Percentiles rank a stretch among this genome's conserved stretches.
Evolutionary conservation across 2,888 invertebrate genomes (phyloP).

Genomic region (Agriotes lineatus): DNA sequence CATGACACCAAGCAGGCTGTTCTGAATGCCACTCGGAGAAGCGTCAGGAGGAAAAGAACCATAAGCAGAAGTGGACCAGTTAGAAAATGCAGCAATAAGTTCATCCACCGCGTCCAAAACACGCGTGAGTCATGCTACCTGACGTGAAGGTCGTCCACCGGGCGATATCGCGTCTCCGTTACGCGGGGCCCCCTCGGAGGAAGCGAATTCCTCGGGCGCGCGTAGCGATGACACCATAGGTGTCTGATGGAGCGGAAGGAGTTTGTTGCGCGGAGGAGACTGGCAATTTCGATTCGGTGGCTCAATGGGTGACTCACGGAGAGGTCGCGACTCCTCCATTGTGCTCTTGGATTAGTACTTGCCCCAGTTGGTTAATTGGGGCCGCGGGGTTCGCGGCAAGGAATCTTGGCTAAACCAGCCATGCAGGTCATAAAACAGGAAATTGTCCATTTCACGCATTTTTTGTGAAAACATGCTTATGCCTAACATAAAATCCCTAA

Average conservation of each 20-base stretch:
- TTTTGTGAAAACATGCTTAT: too few relatives aligned
- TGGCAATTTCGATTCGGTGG: constrained; percentile 18
- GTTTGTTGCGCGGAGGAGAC: constrained; percentile 11
- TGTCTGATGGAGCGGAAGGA: constrained; percentile 24
- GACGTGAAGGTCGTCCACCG: constrained; percentile 15
- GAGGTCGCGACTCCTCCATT: constrained; percentile 22
- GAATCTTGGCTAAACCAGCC: too few relatives aligned
- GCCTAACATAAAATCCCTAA: too few relatives aligned
- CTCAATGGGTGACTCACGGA: constrained; percentile 8
- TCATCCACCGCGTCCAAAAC: constrained; percentile 10
- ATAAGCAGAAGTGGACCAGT: too few relatives aligned
- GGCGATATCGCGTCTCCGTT: constrained; percentile 14
- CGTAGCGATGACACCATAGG: constrained; percentile 21
- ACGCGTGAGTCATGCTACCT: constrained; percentile 11
- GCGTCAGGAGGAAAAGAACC: too few relatives aligned
- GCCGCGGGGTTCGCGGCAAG: too few relatives aligned
- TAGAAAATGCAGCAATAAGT: neutral
- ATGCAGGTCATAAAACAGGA: too few relatives aligned
- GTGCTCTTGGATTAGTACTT: constrained; percentile 12
- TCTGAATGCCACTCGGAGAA: too few relatives aligned
- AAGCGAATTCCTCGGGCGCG: constrained; percentile 16
- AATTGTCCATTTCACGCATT: too few relatives aligned
- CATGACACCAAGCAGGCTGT: too few relatives aligned
- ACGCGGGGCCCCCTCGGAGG: neutral
- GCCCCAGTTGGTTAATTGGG: constrained; percentile 11